Conservation (phyloP, 35 echinoderm and acorn worm genomes). For the Holothuria glaberrima region DNA sequence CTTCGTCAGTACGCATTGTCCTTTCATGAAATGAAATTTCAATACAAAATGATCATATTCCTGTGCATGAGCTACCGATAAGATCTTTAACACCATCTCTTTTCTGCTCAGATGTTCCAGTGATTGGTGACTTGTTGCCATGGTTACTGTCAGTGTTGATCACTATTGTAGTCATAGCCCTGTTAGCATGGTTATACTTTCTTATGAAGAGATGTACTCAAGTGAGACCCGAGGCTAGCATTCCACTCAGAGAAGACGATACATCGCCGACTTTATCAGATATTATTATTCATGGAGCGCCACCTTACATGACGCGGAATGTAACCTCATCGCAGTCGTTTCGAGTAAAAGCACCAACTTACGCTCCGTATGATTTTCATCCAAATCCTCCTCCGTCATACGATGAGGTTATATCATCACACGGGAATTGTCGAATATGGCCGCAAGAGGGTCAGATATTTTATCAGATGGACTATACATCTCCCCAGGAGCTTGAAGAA, state of each 20-base stretch:
- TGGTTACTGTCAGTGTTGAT: constrained; percentile 29
- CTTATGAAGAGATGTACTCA: constrained; percentile 20
- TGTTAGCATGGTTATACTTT: constrained; percentile 29
- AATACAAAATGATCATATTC: no score
- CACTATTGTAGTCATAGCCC: background rate
- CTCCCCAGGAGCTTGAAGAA: background rate
- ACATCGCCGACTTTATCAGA: background rate
- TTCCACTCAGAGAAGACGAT: constrained; percentile 15
- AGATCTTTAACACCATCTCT: background rate
- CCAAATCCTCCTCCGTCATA: constrained; percentile 41
- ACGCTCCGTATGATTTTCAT: constrained; percentile 52
- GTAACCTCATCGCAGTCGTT: constrained; percentile 34
- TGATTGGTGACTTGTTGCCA: constrained; percentile 26
- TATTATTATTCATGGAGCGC: background rate
- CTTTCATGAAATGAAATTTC: no score
- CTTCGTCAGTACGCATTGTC: no score
- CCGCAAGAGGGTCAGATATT: constrained; percentile 22
- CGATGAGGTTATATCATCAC: constrained; percentile 20
- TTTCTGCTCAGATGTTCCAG: constrained; percentile 21
- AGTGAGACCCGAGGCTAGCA: constrained; percentile 21
- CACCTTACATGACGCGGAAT: background rate
- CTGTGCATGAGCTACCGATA: no score
- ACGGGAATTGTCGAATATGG: background rate
- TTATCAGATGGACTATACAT: background rate
- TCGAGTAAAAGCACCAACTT: constrained; percentile 54